These are phyloP conservation scores for Oligia strigilis DNA, from an alignment of 2,888 invertebrate species.

Conservation along the genomic window DNA sequence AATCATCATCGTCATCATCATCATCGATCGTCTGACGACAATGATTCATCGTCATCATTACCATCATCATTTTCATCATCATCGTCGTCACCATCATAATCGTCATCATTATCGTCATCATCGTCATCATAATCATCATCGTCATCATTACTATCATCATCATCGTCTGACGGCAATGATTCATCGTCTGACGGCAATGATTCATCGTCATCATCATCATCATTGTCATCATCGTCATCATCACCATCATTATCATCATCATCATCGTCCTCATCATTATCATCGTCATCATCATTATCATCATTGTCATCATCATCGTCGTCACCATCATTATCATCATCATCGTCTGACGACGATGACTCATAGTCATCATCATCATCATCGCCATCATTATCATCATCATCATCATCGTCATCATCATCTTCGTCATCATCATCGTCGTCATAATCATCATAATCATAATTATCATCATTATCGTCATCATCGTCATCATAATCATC, in stretches of 20 bases:
- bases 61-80: not conserved
- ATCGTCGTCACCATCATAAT: not conserved
- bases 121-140: not conserved
- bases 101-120: not conserved
- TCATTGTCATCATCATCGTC: not conserved
- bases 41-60: no score
- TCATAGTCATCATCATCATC: not conserved
- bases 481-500: not conserved
- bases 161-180: not conserved
- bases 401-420: not conserved
- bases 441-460: not conserved
- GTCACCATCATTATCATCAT: not conserved
- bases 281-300: not conserved
- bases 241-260: not conserved
- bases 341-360: not conserved
- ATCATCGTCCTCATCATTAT: not conserved
- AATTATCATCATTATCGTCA: not conserved
- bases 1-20: no score
- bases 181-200: no score
- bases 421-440: not conserved
- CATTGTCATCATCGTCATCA: no score
- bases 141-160: not conserved
- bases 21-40: no score
- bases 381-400: no score
- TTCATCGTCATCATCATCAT: not conserved